Conservation (phyloP, 2,113 vertebrate genomes). For the Cyanistes caeruleus region DNA sequence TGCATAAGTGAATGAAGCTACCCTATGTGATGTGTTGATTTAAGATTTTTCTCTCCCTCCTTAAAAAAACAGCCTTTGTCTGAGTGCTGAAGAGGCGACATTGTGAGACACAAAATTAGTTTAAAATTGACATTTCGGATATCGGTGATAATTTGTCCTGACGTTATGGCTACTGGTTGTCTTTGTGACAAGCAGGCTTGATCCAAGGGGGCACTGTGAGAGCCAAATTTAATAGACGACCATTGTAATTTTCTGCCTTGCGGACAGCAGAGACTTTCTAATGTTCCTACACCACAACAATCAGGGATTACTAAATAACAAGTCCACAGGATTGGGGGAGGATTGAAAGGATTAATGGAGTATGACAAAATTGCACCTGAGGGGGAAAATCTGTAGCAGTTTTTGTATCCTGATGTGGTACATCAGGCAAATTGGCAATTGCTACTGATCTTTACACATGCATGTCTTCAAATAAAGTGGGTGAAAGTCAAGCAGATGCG, state of each 20-base stretch:
- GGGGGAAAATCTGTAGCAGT: conserved; percentile 79
- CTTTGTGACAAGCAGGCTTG: conserved; percentile 27
- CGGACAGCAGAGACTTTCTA: conserved; percentile 79
- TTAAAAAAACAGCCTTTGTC: conserved; percentile 46
- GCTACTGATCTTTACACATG: conserved; percentile 59
- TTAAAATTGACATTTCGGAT: conserved; percentile 58
- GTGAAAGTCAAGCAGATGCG: conserved; percentile 49
- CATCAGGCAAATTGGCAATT: conserved; percentile 58
- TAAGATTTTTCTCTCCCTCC: not conserved
- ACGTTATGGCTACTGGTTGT: conserved; percentile 47
- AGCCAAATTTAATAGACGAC: conserved; percentile 67
- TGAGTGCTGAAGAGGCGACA: not conserved
- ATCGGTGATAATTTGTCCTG: conserved; percentile 63
- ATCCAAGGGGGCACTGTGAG: conserved; percentile 67
- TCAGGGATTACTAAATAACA: conserved; percentile 82
- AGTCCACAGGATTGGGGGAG: conserved; percentile 65
- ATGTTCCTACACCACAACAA: conserved; percentile 83
- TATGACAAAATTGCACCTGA: conserved; percentile 85
- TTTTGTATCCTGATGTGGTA: conserved; percentile 74
- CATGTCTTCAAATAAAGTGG: conserved; percentile 55
- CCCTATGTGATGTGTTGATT: conserved; percentile 6
- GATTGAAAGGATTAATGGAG: conserved; percentile 87
- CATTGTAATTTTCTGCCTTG: conserved; percentile 81
- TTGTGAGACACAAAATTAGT: conserved; percentile 54
- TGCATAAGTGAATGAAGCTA: conserved; percentile 20